phyloP scores from a whole-genome alignment of 2,113 vertebrate species.

The Trinectes maculatus region DNA sequence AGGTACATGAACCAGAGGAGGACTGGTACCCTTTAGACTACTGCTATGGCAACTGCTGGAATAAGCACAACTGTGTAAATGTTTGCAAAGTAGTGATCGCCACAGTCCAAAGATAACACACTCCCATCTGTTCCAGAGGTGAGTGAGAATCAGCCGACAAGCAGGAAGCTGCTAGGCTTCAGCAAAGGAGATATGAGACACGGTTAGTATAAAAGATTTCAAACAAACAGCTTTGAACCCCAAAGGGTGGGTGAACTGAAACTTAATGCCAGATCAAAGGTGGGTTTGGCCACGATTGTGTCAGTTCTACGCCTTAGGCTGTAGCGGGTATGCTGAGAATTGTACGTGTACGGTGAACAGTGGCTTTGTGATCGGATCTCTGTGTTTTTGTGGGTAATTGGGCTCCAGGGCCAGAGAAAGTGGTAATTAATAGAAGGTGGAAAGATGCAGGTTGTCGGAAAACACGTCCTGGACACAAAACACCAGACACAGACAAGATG shows the following conservation, averaged over 20 bases:
- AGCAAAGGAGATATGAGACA: conserved; percentile 30
- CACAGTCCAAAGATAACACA: conserved; percentile 22
- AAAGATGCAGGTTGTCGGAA: conserved; percentile 56
- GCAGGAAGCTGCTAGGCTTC: conserved; percentile 29
- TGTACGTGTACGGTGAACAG: conserved; percentile 46
- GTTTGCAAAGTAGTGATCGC: conserved; percentile 33
- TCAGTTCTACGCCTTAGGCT: conserved; percentile 40
- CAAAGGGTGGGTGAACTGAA: conserved; percentile 35
- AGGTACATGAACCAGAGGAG: conserved; percentile 37
- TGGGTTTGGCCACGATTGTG: conserved; percentile 19
- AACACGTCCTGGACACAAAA: conserved; percentile 34
- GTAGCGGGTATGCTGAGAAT: conserved; percentile 62
- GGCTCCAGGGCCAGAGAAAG: conserved; percentile 65
- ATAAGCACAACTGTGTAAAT: conserved; percentile 35
- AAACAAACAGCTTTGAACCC: conserved; percentile 35
- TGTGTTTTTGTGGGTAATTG: conserved; percentile 75
- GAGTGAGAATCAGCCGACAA: conserved; percentile 42
- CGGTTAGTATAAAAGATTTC: conserved; percentile 46
- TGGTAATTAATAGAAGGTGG: conserved; percentile 32
- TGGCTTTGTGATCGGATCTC: conserved; percentile 70
- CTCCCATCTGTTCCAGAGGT: conserved; percentile 27
- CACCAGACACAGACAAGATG: conserved; percentile 28
- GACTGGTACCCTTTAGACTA: conserved; percentile 31
- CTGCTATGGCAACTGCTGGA: conserved; percentile 3
- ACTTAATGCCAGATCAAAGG: conserved; percentile 44